phyloP scores from a whole-genome alignment of 1,140 invertebrate species.

The Drosophila lini region DNA sequence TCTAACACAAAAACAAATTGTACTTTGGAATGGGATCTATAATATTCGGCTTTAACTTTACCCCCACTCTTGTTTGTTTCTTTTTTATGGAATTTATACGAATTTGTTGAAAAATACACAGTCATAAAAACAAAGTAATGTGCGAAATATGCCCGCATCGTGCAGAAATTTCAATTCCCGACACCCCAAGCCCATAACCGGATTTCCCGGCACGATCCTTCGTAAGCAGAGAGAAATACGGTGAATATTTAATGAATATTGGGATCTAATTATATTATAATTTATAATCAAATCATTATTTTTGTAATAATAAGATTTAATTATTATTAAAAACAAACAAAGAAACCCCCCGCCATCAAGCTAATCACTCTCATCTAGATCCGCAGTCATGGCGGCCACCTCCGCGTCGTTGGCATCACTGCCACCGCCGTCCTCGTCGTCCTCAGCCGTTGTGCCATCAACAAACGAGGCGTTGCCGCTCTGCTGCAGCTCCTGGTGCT shows the following conservation, averaged over 20 bases:
- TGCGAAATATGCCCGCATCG: conserved; percentile 38
- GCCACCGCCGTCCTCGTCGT: conserved; percentile 43
- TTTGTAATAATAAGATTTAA: conserved; percentile 80
- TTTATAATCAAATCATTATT: conserved; percentile 81
- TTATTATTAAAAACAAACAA: conserved; percentile 73
- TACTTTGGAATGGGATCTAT: conserved; percentile 65
- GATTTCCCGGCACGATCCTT: conserved; percentile 4
- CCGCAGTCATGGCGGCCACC: conserved; percentile 65
- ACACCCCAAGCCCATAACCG: background rate
- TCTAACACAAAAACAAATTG: conserved; percentile 60
- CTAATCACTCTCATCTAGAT: conserved; percentile 73
- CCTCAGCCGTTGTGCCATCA: conserved; percentile 40
- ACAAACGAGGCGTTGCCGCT: conserved; percentile 69
- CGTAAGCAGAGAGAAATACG: conserved; percentile 48
- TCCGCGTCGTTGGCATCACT: conserved; percentile 68
- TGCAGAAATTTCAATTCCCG: conserved; percentile 38
- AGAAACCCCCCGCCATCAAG: conserved; percentile 26
- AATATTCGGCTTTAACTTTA: conserved; percentile 53
- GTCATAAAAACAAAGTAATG: conserved; percentile 49
- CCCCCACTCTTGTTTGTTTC: conserved; percentile 61
- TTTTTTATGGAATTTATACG: conserved; percentile 74
- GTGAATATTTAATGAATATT: conserved; percentile 74
- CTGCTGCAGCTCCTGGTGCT: conserved; percentile 78
- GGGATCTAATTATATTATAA: conserved; percentile 81
- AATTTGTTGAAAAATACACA: conserved; percentile 75